Conservation (phyloP, 2,888 invertebrate genomes). For the Drosophila prostipennis region DNA sequence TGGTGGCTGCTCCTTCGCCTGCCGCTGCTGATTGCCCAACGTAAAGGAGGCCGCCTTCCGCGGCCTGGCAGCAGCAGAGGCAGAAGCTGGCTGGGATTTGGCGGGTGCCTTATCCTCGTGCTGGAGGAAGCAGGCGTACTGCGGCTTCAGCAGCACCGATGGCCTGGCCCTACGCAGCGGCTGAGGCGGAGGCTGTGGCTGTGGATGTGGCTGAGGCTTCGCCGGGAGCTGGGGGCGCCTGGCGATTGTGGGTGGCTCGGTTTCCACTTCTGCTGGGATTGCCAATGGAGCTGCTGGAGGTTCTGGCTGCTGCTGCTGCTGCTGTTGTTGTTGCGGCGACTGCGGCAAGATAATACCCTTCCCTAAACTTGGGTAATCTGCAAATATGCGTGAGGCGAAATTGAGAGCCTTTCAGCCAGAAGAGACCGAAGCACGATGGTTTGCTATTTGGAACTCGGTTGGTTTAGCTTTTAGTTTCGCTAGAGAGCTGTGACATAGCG, state of each 20-base stretch:
- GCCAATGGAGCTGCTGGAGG: conserved; percentile 1
- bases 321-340: conserved; percentile 22
- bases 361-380: conserved; percentile 84
- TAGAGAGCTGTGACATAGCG: conserved; percentile 18
- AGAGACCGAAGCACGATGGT: neutral
- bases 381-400: conserved; percentile 77
- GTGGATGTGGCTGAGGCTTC: conserved; percentile 13
- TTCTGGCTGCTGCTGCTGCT: conserved; percentile 21
- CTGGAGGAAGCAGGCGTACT: conserved; percentile 82
- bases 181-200: conserved; percentile 11
- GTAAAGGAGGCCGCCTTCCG: conserved; percentile 70
- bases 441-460: conserved; percentile 5
- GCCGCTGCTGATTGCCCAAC: conserved; percentile 15
- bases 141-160: conserved; percentile 79
- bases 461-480: too few relatives aligned
- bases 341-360: conserved; percentile 82
- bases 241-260: conserved; percentile 16
- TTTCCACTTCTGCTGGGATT: conserved; percentile 18
- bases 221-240: conserved; percentile 31
- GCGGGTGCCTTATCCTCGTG: conserved; percentile 58
- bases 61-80: conserved; percentile 13
- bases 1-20: conserved; percentile 7
- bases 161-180: conserved; percentile 57
- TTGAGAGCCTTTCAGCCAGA: conserved; percentile 53
- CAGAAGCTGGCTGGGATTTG: conserved; percentile 5